These are phyloP conservation scores for Ophiothrix spiculata DNA, from an alignment of 35 echinoderm and acorn worm species.

Conservation along the genomic window DNA sequence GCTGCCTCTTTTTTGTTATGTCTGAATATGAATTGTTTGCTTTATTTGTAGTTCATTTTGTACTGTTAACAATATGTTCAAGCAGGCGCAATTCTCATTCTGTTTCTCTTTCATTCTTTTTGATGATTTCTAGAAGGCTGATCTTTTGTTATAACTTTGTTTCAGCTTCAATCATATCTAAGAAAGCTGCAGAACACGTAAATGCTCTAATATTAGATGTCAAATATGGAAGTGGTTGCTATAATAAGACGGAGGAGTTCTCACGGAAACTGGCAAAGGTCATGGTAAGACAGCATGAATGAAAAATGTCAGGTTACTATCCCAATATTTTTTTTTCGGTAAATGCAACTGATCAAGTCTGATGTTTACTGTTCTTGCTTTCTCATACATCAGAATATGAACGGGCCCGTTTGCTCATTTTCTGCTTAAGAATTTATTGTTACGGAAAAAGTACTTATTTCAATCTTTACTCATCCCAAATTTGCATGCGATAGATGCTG, in stretches of 20 bases:
- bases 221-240: conserved; percentile 60
- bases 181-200: conserved; percentile 73
- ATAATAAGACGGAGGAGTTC: conserved; percentile 31
- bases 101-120: not conserved
- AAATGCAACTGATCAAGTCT: not conserved
- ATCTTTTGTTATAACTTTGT: not conserved
- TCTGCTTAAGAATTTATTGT: not conserved
- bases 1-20: too few species aligned
- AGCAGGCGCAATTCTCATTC: not conserved
- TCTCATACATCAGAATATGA: not conserved
- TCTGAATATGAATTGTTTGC: too few species aligned
- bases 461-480: not conserved
- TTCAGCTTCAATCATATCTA: conserved; percentile 79
- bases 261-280: conserved; percentile 36
- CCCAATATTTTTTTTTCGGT: not conserved
- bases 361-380: not conserved
- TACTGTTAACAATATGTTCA: not conserved
- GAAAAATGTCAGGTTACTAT: not conserved
- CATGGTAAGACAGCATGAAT: conserved; percentile 36
- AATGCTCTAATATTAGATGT: conserved; percentile 67
- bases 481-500: not conserved
- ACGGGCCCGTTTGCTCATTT: not conserved
- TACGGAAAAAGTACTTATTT: not conserved
- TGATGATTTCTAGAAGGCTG: not conserved
- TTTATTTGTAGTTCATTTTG: not conserved